A percentile compares a stretch with the other conserved stretches of the same genome.
These are phyloP conservation scores for Apostichopus leukothele DNA, from an alignment of 53 echinoderm and acorn worm species.

Conservation along the genomic window DNA sequence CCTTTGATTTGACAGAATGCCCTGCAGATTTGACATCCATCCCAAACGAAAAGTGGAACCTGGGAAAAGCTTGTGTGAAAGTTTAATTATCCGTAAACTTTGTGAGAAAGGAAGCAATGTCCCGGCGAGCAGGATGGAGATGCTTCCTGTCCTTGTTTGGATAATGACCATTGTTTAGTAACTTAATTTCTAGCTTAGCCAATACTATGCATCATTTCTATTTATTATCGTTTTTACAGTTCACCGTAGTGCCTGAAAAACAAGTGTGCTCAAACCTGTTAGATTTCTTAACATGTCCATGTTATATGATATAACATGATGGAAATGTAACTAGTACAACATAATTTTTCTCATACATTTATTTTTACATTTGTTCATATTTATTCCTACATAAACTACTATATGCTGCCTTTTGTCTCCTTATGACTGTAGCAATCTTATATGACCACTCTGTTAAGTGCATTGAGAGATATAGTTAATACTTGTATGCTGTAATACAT, in stretches of 20 bases:
- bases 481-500: no score
- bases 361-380: neutral
- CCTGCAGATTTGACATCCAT: slow-evolving; percentile 54
- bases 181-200: slow-evolving; percentile 10
- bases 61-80: slow-evolving; percentile 50
- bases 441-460: no score
- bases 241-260: slow-evolving; percentile 28
- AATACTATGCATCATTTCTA: neutral
- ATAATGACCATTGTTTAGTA: slow-evolving; percentile 14
- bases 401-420: neutral
- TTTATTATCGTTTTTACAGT: neutral
- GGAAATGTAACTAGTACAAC: neutral
- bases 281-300: neutral
- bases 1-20: slow-evolving; percentile 49
- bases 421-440: no score
- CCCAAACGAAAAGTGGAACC: slow-evolving; percentile 39
- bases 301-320: no score
- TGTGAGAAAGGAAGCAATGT: slow-evolving; percentile 28
- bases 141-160: slow-evolving; percentile 5
- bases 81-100: neutral
- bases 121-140: neutral
- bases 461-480: no score
- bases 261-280: slow-evolving; percentile 10
- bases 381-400: neutral
- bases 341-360: neutral